Percentiles rank a stretch among this genome's conserved stretches.
These are phyloP conservation scores for Bombus waltoni DNA, from an alignment of 1,140 invertebrate genomes.

Conservation along the genomic window DNA sequence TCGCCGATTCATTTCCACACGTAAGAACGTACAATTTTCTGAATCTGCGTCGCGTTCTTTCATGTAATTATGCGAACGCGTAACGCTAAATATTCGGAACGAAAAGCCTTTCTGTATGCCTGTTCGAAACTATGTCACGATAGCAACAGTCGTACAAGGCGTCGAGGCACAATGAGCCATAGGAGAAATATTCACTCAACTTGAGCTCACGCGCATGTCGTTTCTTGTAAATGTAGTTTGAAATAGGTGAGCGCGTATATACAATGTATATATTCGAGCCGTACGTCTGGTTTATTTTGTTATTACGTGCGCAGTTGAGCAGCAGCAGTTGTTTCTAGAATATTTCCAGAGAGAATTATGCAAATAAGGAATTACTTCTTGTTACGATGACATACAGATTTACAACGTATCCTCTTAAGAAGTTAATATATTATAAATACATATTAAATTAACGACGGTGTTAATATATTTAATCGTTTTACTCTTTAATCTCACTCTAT, in stretches of 20 bases:
- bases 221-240: constrained; percentile 16
- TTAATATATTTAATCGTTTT: background rate
- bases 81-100: background rate
- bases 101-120: background rate
- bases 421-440: too few species aligned
- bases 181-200: constrained; percentile 66
- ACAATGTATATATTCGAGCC: background rate
- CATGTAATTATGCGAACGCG: background rate
- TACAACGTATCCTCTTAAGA: background rate
- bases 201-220: constrained; percentile 67
- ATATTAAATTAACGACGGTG: too few species aligned
- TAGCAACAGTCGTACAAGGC: background rate
- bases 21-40: constrained; percentile 6
- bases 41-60: too few species aligned
- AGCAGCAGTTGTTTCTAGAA: too few species aligned
- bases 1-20: constrained; percentile 38
- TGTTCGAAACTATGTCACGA: background rate
- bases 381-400: background rate
- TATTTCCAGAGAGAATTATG: background rate
- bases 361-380: background rate
- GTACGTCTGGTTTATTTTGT: too few species aligned
- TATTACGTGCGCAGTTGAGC: background rate
- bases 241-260: background rate
- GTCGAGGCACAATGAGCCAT: constrained; percentile 59
- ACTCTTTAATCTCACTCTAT: background rate